Evolutionary conservation across 2,888 invertebrate species (phyloP).

Genomic region (Paralinhomoeus sp.): DNA sequence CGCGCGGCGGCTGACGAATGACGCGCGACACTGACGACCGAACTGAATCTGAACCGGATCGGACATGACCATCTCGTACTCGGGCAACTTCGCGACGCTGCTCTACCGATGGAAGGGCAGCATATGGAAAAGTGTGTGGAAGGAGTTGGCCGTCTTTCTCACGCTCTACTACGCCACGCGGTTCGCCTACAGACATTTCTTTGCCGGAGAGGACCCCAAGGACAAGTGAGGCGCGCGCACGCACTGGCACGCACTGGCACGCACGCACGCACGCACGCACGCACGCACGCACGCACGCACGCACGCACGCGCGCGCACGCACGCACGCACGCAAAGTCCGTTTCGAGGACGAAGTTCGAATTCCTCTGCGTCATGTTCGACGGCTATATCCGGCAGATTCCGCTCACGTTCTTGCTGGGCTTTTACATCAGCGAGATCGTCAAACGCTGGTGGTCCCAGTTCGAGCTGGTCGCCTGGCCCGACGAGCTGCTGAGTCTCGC

Average conservation of each 20-base stretch:
- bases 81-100: not conserved
- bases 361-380: slow-evolving; percentile 1
- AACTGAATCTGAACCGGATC: too few species aligned
- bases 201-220: too few species aligned
- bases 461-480: too few species aligned
- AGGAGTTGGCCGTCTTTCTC: slow-evolving; percentile 1
- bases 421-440: slow-evolving; percentile 4
- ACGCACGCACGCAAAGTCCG: too few species aligned
- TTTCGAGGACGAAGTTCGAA: not conserved
- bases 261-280: too few species aligned
- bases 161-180: not conserved
- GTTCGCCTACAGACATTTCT: not conserved
- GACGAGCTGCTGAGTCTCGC: slow-evolving; percentile 3
- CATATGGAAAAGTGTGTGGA: slow-evolving; percentile 1
- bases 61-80: slow-evolving; percentile 3
- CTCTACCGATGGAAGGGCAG: slow-evolving; percentile 2
- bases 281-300: too few species aligned
- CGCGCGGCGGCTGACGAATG: too few species aligned
- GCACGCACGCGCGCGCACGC: too few species aligned
- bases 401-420: slow-evolving; percentile 5
- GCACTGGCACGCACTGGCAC: too few species aligned
- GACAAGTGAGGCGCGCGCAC: too few species aligned
- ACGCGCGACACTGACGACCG: too few species aligned
- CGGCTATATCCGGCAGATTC: slow-evolving; percentile 3
- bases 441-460: slow-evolving; percentile 7